Conservation (phyloP, 2,113 vertebrate genomes). For the Microcebus griseorufus region DNA sequence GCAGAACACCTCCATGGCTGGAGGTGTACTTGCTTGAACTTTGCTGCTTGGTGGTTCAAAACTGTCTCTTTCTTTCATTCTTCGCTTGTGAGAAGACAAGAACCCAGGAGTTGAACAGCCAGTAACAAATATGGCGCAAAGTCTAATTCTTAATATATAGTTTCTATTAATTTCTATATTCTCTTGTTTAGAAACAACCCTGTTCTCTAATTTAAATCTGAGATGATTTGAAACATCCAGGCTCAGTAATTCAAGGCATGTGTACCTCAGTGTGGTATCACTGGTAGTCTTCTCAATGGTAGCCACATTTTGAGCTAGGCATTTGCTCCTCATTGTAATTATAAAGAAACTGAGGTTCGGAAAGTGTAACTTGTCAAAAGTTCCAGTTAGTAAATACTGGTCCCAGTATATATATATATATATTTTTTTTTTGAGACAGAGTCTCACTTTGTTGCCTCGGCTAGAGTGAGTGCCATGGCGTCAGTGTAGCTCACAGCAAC, state of each 20-base stretch:
- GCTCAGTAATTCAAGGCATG: not conserved
- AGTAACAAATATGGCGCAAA: too few relatives aligned
- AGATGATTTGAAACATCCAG: not conserved
- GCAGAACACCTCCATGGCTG: too few relatives aligned
- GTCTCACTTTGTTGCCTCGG: too few relatives aligned
- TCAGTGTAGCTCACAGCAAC: too few relatives aligned
- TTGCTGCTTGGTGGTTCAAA: too few relatives aligned
- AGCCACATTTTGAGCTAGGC: not conserved
- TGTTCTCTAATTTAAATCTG: not conserved
- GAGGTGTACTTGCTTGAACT: too few relatives aligned
- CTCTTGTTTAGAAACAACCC: not conserved
- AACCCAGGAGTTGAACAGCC: too few relatives aligned
- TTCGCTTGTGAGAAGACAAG: too few relatives aligned
- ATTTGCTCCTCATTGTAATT: not conserved
- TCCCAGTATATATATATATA: too few relatives aligned
- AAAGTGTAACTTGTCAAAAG: not conserved
- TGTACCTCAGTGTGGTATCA: not conserved
- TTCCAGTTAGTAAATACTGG: not conserved
- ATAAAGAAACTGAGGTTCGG: not conserved
- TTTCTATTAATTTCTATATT: not conserved
- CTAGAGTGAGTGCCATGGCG: too few relatives aligned
- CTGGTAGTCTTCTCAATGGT: not conserved
- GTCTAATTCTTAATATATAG: not conserved
- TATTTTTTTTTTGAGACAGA: too few relatives aligned
- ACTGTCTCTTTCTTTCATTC: too few relatives aligned